Evolutionary conservation across 2,888 invertebrate genomes (phyloP).

Genomic region (Calameuta idolon): DNA sequence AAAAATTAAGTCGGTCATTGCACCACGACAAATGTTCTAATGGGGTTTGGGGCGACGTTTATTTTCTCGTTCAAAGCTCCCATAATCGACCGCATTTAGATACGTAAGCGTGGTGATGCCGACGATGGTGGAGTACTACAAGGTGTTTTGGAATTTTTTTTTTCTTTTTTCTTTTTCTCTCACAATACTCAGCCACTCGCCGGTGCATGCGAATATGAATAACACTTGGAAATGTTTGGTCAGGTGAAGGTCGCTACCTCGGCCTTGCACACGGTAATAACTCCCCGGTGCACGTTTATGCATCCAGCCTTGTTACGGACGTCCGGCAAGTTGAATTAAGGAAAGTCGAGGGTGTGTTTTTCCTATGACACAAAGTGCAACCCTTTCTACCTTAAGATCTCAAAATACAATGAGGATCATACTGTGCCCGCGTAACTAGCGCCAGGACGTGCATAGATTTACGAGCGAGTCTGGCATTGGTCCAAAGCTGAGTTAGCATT

Average conservation of each 20-base stretch:
- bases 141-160: too few species aligned
- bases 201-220: constrained; percentile 1
- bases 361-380: neutral
- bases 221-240: constrained; percentile 26
- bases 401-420: neutral
- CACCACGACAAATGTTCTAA: constrained; percentile 5
- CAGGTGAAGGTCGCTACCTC: constrained; percentile 45
- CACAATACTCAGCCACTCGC: too few species aligned
- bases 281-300: constrained; percentile 7
- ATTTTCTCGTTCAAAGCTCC: neutral
- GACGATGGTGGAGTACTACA: too few species aligned
- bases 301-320: neutral
- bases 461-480: constrained; percentile 54
- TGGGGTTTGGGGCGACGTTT: neutral
- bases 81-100: constrained; percentile 13
- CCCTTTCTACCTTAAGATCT: neutral
- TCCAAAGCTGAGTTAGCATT: constrained; percentile 55
- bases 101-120: constrained; percentile 19
- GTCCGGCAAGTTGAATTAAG: constrained; percentile 2
- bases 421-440: constrained; percentile 44
- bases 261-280: constrained; percentile 37
- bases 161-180: too few species aligned
- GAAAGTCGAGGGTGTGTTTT: constrained; percentile 5
- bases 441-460: constrained; percentile 55
- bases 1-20: constrained; percentile 12